A percentile compares a stretch with the other conserved stretches of the same genome.
Evolutionary conservation across 2,797 vertebrate species (phyloP).

Genomic region (Buceros bicornis): DNA sequence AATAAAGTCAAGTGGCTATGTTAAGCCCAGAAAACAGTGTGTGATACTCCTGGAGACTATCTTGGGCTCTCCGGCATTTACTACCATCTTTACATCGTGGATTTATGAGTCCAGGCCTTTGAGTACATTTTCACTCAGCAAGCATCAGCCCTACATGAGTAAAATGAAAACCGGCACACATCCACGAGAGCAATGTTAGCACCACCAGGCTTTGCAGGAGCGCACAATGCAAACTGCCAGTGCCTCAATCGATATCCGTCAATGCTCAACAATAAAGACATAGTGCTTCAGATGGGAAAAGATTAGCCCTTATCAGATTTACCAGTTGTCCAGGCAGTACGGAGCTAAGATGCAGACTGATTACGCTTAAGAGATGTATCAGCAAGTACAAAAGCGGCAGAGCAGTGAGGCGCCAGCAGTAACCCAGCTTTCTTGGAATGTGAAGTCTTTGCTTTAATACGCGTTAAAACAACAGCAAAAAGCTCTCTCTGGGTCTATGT

Average conservation of each 20-base stretch:
- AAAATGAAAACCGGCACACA: background rate
- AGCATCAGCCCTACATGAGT: background rate
- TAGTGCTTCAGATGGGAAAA: background rate
- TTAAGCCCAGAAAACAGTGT: background rate
- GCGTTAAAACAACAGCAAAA: slow-evolving; percentile 38
- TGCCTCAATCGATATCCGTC: slow-evolving; percentile 35
- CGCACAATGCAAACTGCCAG: slow-evolving; percentile 26
- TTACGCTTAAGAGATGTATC: background rate
- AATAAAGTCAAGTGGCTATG: background rate
- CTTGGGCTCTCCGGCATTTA: slow-evolving; percentile 10
- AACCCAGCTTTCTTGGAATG: background rate
- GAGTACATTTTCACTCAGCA: background rate
- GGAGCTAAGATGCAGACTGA: background rate
- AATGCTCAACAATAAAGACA: slow-evolving; percentile 7
- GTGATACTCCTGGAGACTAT: background rate
- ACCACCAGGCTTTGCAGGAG: background rate
- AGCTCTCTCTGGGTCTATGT: slow-evolving; percentile 4
- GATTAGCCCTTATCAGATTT: slow-evolving; percentile 31
- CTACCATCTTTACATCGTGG: background rate
- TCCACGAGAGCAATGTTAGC: background rate
- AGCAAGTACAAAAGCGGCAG: background rate
- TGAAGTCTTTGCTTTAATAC: slow-evolving; percentile 4
- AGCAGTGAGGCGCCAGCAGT: background rate
- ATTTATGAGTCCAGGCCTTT: slow-evolving; percentile 20
- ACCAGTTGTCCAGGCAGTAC: background rate